Conservation (phyloP, 2,113 vertebrate genomes). For the Pelobates fuscus region DNA sequence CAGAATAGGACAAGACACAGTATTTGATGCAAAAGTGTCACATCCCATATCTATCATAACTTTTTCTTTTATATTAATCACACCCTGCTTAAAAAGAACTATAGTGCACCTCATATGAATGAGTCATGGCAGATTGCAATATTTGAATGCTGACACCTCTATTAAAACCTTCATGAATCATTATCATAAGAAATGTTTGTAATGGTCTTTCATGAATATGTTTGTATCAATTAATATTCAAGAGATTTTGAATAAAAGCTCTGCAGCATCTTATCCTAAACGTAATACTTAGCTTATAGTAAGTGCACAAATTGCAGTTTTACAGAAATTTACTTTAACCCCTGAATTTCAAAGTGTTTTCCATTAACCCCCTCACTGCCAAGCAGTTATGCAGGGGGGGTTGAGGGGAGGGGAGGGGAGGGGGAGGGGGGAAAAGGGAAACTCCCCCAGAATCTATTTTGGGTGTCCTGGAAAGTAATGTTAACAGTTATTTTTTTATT, state of each 20-base stretch:
- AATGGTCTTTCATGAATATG: background rate
- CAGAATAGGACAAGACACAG: background rate
- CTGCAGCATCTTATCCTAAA: background rate
- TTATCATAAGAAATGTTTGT: background rate
- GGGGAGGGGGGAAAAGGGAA: no score
- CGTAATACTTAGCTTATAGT: background rate
- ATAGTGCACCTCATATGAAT: background rate
- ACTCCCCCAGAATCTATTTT: no score
- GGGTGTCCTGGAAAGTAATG: no score
- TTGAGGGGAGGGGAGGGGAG: no score
- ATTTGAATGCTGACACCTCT: background rate
- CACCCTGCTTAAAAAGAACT: background rate
- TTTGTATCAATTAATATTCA: background rate
- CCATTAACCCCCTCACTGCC: no score
- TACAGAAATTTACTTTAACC: no score
- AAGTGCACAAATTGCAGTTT: background rate
- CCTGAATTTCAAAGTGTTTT: no score
- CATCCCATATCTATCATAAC: background rate
- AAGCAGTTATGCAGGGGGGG: no score
- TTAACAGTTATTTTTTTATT: no score
- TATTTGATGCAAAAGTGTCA: background rate
- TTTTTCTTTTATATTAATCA: background rate
- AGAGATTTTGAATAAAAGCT: background rate
- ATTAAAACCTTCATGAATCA: background rate
- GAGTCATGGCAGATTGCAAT: background rate